Evolutionary conservation across 2,113 vertebrate genomes (phyloP), one percentile per base, ranked within the genome.

Genomic region (Anthoscopus minutus): DNA sequence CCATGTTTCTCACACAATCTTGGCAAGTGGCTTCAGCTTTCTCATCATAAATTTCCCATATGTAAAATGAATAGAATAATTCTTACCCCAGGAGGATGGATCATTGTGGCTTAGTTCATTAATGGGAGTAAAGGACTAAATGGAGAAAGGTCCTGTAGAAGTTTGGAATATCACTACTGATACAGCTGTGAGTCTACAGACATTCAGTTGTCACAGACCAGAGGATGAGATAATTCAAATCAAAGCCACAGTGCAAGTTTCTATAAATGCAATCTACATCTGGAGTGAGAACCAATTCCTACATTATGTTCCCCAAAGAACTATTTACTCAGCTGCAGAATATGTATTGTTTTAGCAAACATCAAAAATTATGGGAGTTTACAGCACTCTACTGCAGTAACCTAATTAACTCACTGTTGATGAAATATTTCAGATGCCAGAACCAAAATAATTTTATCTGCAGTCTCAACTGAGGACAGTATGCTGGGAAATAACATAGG

Each of bases 311-410:
- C 62, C 66, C 58, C 54, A 35, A 91, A 94, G 70, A 94, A 96
- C 66, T 95, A 66, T 93, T 95, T 94, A 86, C 66, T 95, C 87
- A 95, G 78, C 94, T 95, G 93, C 71, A 72, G 62, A 62, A 66
- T 53, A 70, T 18, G 50, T 94, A 58, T 93, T 94, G 87, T 94
- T 94, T 85, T 56, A 94, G 78, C 3, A 11, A 92, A 89, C 81
- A 86, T 96, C 50, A 93, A 66, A 80, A 94, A 85, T 80, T 15
- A 66, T 77, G 70, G 78, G 81, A 80, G 66, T 93, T 92, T 92
- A 91, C 77, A 61, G 50, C 78, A 77, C 66, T 91, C 28, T 40
- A 15, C 66, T 70, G 91, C 84, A 77, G 58, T 93, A 73, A 89
- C 54, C 47, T 96, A 85, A 92, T 97, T 94, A 94, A 89, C 81